Conservation (phyloP, 2,797 vertebrate genomes). For the Tapirus indicus region DNA sequence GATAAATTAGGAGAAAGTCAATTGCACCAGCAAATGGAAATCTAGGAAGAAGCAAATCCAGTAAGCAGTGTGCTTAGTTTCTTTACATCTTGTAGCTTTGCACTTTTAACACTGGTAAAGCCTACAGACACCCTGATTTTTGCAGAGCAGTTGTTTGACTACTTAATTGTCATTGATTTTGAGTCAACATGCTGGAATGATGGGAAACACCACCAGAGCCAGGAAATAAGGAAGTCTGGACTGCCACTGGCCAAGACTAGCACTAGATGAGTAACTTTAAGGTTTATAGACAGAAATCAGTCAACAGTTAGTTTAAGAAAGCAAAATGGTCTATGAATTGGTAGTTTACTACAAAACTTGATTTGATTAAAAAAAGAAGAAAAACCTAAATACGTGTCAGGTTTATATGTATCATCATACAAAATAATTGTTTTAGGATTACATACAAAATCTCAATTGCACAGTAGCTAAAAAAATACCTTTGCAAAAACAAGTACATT, state of each 20-base stretch:
- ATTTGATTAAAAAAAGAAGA: background rate
- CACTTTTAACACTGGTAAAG: background rate
- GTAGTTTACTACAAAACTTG: slow-evolving; percentile 52
- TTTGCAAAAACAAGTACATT: slow-evolving; percentile 31
- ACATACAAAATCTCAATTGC: slow-evolving; percentile 15
- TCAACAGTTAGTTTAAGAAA: slow-evolving; percentile 44
- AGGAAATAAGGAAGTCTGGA: slow-evolving; percentile 94
- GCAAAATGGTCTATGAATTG: background rate
- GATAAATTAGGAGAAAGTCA: slow-evolving; percentile 91
- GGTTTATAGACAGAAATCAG: background rate
- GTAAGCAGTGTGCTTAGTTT: slow-evolving; percentile 79
- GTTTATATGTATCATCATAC: background rate
- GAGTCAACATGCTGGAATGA: slow-evolving; percentile 97
- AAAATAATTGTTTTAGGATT: slow-evolving; percentile 56
- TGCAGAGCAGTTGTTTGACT: slow-evolving; percentile 92
- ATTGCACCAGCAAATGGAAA: slow-evolving; percentile 76
- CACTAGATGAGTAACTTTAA: slow-evolving; percentile 27
- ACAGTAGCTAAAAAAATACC: slow-evolving; percentile 10
- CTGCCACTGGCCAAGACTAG: background rate
- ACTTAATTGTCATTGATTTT: slow-evolving; percentile 95
- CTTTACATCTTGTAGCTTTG: slow-evolving; percentile 20
- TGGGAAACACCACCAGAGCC: slow-evolving; percentile 86
- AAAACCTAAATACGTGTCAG: slow-evolving; percentile 7
- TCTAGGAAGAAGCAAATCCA: slow-evolving; percentile 70
- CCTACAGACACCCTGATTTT: slow-evolving; percentile 61